Base-by-base conservation (phyloP, 2,113 vertebrate genomes). In the Eulacestoma nigropectus region DNA sequence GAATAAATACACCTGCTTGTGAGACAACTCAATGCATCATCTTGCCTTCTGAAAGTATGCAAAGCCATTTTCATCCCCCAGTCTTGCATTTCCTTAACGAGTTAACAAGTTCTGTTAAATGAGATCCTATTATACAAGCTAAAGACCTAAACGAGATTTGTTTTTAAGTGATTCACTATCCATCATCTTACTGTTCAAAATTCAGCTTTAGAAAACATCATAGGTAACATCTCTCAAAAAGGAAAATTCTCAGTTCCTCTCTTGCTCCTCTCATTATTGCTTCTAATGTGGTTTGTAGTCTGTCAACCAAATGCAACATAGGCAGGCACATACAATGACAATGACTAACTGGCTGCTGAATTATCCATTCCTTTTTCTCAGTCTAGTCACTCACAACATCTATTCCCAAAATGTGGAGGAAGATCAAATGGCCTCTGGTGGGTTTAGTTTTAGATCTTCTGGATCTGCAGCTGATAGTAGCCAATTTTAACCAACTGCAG, bases 31-130 rank as follows among this genome's bases (percentile, higher is more conserved):
- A 68, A 82, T 97, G 89, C 47, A 95, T 97, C 95, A 95, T 47
- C 68, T 84, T 52, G 8, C 26, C 55, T 90, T 90, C 77, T 95
- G 82, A 90, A 81, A 96, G 49, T 25, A 42, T 47, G 69, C 23
- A 77, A 78, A 20, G 6, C 52, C 29, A 32, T 96, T 97, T 95
- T 92, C 93, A 95, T 82, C 67, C 79, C 57, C 42, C 65, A 78
- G 78, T 95, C 82, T 93, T 93, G 76, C 84, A 95, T 94, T 95
- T 96, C 47, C 74, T 96, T 97, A 97, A 96, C 16, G 88, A 97
- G 89, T 93, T 98, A 94, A 92, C 77, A 93, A 94, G 23, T 73
- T 96, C 74, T 91, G 69, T 95, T 95, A 97, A 96, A 96, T 96
- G 86, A 85, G 76, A 92, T 89, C 87, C 65, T 77, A 79, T 87